These are phyloP conservation scores for Pachycephala philippinensis DNA, from an alignment of 2,113 vertebrate genomes.

Conservation along the genomic window DNA sequence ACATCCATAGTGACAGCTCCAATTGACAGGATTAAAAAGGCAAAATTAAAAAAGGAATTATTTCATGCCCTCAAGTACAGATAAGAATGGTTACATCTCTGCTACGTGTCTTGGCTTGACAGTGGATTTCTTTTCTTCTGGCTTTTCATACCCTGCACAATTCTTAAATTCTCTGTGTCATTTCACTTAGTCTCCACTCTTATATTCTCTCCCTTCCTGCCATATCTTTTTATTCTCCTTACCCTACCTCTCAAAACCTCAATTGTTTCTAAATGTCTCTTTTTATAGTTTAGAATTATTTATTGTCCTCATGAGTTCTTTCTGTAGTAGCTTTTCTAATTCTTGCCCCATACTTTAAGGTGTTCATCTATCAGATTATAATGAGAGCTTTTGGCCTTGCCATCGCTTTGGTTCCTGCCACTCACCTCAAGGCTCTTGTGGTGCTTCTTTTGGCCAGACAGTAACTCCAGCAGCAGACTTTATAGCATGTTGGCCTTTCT, in stretches of 20 bases:
- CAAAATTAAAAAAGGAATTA: conserved; percentile 60
- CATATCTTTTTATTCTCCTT: background rate
- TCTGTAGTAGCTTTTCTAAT: background rate
- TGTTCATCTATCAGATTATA: background rate
- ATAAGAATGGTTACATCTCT: conserved; percentile 50
- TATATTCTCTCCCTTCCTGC: background rate
- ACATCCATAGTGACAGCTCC: conserved; percentile 50
- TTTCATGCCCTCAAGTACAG: conserved; percentile 54
- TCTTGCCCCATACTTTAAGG: background rate
- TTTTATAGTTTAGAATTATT: background rate
- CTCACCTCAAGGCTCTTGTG: background rate
- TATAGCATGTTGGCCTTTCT: background rate
- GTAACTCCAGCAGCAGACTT: background rate
- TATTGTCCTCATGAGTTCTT: background rate
- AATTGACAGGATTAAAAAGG: conserved; percentile 59
- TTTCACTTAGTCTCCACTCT: background rate
- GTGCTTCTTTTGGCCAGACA: background rate
- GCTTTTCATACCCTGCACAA: background rate
- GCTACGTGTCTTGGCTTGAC: conserved; percentile 26
- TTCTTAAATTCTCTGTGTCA: conserved; percentile 9
- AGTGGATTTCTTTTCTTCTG: background rate
- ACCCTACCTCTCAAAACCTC: background rate
- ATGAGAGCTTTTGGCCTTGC: background rate
- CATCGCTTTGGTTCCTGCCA: background rate
- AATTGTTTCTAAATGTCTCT: background rate